These are phyloP conservation scores for Strix uralensis DNA, from an alignment of 2,113 vertebrate genomes.

Conservation along the genomic window DNA sequence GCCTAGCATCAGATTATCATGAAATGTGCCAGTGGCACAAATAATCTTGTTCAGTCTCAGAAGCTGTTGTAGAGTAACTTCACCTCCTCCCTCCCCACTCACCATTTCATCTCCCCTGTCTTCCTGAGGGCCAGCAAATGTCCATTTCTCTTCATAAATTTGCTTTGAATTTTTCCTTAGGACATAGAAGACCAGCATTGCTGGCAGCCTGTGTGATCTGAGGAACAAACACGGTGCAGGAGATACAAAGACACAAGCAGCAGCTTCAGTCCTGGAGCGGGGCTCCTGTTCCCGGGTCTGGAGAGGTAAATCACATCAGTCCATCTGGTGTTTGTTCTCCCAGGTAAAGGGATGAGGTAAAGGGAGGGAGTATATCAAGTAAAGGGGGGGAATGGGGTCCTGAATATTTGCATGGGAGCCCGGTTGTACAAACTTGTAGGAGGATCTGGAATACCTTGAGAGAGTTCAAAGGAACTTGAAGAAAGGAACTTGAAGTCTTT, in stretches of 20 bases:
- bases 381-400: background rate
- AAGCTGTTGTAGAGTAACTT: background rate
- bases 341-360: background rate
- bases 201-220: background rate
- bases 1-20: background rate
- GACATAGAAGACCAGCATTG: background rate
- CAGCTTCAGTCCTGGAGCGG: background rate
- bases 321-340: background rate
- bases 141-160: background rate
- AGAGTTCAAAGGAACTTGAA: background rate
- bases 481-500: background rate
- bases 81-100: background rate
- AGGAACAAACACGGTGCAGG: background rate
- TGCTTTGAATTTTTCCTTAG: background rate
- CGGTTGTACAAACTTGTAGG: background rate
- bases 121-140: background rate
- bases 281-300: background rate
- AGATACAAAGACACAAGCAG: background rate
- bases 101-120: background rate
- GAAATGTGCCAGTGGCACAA: background rate
- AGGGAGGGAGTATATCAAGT: background rate
- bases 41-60: background rate
- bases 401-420: background rate
- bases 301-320: background rate
- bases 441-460: background rate